A percentile compares a stretch with the other conserved stretches of the same genome.
These are phyloP conservation scores for Trachelus iudaicus DNA, from an alignment of 2,888 invertebrate genomes.

Conservation along the genomic window DNA sequence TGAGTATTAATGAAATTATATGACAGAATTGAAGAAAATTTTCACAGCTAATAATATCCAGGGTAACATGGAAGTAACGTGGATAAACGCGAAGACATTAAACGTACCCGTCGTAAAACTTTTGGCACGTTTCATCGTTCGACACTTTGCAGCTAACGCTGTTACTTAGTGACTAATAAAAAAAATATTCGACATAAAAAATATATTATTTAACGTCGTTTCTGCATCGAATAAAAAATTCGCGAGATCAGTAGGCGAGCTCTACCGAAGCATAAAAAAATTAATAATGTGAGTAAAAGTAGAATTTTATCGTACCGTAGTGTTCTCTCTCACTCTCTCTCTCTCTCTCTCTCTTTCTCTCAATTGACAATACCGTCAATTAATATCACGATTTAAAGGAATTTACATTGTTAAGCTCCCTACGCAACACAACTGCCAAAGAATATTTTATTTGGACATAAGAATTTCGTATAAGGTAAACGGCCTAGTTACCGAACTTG, in stretches of 20 bases:
- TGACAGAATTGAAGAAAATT: background rate
- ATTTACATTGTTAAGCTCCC: background rate
- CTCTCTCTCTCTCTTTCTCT: conserved; percentile 10
- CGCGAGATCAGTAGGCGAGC: conserved; percentile 6
- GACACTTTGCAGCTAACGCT: background rate
- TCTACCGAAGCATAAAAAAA: background rate
- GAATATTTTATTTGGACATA: background rate
- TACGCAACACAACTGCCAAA: background rate
- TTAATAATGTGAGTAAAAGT: background rate
- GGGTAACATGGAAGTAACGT: background rate
- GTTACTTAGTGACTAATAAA: conserved; percentile 27
- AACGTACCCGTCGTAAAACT: conserved; percentile 1
- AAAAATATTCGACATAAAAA: conserved; percentile 48
- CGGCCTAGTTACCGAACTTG: no score
- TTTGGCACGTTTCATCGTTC: conserved; percentile 34
- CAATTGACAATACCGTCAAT: background rate
- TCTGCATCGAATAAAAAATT: conserved; percentile 17
- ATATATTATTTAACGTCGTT: conserved; percentile 46
- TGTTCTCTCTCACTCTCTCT: conserved; percentile 12
- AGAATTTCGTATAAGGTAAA: background rate
- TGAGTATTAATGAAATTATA: background rate
- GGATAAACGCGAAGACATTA: background rate
- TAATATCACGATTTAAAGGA: background rate
- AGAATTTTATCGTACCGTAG: conserved; percentile 1
- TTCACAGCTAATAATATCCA: background rate